phyloP scores from a whole-genome alignment of 2,113 vertebrate species.

The Elgaria multicarinata region DNA sequence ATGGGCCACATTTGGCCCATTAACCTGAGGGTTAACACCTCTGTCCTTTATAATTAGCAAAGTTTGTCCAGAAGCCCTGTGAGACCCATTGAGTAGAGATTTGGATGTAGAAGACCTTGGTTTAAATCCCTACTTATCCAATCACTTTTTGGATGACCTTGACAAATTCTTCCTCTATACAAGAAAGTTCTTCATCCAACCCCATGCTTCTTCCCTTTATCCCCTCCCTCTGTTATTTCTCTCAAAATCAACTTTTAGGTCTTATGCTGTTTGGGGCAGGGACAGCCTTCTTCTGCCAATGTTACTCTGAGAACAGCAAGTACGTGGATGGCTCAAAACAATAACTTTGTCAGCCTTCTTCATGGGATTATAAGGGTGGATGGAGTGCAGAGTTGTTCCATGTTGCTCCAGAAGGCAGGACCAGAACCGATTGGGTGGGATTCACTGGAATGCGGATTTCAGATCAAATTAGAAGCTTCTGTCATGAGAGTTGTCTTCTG shows the following conservation, averaged over 20 bases:
- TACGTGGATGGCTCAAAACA: not conserved
- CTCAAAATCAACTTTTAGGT: no score
- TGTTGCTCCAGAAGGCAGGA: not conserved
- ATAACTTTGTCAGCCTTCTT: not conserved
- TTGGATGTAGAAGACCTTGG: not conserved
- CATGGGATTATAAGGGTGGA: not conserved
- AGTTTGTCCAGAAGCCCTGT: not conserved
- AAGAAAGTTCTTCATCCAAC: not conserved
- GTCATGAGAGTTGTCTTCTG: slow-evolving; percentile 15
- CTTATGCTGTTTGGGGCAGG: no score
- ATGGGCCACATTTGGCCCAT: no score
- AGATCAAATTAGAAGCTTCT: no score
- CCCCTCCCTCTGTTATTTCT: not conserved
- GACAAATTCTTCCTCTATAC: not conserved
- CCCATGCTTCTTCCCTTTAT: not conserved
- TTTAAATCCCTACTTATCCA: not conserved
- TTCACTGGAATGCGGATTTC: not conserved
- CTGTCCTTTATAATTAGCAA: not conserved
- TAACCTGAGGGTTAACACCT: no score
- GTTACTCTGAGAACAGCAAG: not conserved
- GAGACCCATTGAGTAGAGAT: not conserved
- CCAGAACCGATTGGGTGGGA: not conserved
- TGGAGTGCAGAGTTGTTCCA: not conserved
- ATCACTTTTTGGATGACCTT: not conserved
- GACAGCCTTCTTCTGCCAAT: not conserved